Percentiles rank a stretch among this genome's conserved stretches.
phyloP scores from a whole-genome alignment of 2,113 vertebrate genomes.

The Synodontis membranacea region DNA sequence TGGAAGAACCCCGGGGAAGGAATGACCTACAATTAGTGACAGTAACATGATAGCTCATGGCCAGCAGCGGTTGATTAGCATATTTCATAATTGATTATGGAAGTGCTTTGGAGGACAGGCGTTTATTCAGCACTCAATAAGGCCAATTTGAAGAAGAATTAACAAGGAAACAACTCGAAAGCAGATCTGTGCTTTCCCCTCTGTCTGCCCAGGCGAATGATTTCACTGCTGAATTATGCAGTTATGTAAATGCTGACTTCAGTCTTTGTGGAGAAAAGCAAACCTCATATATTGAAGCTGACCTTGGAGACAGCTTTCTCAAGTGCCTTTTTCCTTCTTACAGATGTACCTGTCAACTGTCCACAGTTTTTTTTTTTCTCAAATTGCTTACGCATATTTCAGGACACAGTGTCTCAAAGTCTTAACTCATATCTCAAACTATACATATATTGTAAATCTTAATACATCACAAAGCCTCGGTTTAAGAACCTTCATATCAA shows the following conservation, averaged over 20 bases:
- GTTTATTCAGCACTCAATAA: constrained; percentile 45
- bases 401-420: not conserved
- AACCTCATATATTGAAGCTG: constrained; percentile 27
- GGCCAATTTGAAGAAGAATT: constrained; percentile 51
- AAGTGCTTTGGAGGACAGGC: constrained; percentile 49
- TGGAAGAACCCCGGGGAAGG: constrained; percentile 46
- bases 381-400: not conserved
- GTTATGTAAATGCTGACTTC: constrained; percentile 41
- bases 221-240: constrained; percentile 39
- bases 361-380: not conserved
- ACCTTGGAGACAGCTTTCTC: constrained; percentile 9
- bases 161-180: constrained; percentile 47
- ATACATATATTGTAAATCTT: not conserved
- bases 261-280: constrained; percentile 34
- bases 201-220: not conserved
- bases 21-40: constrained; percentile 56
- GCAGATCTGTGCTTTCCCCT: constrained; percentile 29
- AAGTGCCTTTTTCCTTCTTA: not conserved
- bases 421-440: not conserved
- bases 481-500: not conserved
- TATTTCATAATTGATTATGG: constrained; percentile 59
- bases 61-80: constrained; percentile 50
- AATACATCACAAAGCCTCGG: not conserved
- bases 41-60: constrained; percentile 52
- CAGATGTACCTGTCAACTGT: constrained; percentile 2